These are phyloP conservation scores for Laticauda colubrina DNA, from an alignment of 2,113 vertebrate species.

Conservation along the genomic window DNA sequence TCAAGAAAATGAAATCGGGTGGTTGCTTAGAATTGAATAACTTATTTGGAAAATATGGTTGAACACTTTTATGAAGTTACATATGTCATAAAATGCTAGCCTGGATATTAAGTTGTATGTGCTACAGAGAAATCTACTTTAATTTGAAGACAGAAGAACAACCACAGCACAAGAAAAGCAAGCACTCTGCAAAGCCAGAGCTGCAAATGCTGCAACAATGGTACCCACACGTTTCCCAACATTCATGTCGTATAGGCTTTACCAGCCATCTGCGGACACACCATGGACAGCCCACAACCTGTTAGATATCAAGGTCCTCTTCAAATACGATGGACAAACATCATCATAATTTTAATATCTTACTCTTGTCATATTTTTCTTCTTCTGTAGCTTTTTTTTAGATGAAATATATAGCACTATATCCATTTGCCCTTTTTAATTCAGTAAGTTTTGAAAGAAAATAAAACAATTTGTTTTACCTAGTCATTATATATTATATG, in stretches of 20 bases:
- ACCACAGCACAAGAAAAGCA: too few species aligned
- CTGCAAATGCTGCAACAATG: too few species aligned
- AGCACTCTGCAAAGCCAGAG: too few species aligned
- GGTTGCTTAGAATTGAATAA: constrained; percentile 47
- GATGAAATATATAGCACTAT: background rate
- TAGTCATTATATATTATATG: background rate
- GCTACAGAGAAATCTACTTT: background rate
- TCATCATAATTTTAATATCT: background rate
- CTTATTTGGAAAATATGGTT: constrained; percentile 48
- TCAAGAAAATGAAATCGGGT: constrained; percentile 44
- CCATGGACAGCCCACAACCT: too few species aligned
- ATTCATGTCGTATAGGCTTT: too few species aligned
- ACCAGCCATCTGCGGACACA: too few species aligned
- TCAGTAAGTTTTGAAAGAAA: background rate
- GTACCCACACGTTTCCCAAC: too few species aligned
- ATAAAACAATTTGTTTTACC: background rate
- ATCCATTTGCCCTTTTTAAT: background rate
- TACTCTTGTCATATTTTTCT: background rate
- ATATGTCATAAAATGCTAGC: constrained; percentile 18
- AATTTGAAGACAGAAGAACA: too few species aligned
- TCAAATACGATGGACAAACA: too few species aligned
- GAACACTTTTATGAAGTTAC: constrained; percentile 32
- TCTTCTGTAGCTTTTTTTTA: background rate
- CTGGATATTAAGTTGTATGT: background rate
- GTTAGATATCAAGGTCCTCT: too few species aligned